Conservation (phyloP, 1,140 invertebrate genomes). For the Micrasema minimum region DNA sequence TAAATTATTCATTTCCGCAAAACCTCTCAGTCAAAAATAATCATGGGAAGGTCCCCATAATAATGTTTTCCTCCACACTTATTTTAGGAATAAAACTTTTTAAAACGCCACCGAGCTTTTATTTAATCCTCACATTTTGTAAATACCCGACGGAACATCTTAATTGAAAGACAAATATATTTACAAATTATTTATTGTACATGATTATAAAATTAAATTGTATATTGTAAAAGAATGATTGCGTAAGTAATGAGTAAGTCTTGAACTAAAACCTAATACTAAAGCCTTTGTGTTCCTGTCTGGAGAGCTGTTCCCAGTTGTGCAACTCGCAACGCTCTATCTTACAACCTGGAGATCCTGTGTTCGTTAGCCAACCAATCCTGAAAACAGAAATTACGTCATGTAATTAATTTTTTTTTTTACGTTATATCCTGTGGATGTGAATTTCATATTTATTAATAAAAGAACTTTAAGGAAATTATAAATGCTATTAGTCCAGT, state of each 20-base stretch:
- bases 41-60: slow-evolving; percentile 3
- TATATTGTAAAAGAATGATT: slow-evolving; percentile 29
- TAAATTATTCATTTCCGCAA: slow-evolving; percentile 17
- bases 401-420: not conserved
- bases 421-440: not conserved
- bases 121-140: slow-evolving; percentile 11
- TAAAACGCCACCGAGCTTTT: slow-evolving; percentile 42
- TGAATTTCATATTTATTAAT: not conserved
- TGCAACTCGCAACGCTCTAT: slow-evolving; percentile 84
- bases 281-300: slow-evolving; percentile 82
- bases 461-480: too few species aligned
- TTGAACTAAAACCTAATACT: slow-evolving; percentile 80
- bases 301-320: slow-evolving; percentile 83
- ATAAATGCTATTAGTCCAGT: too few species aligned
- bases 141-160: too few species aligned
- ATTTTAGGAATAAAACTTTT: slow-evolving; percentile 54
- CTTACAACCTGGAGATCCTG: slow-evolving; percentile 85
- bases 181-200: slow-evolving; percentile 30
- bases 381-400: slow-evolving; percentile 66
- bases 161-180: not conserved
- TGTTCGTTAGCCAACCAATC: slow-evolving; percentile 83
- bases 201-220: slow-evolving; percentile 25
- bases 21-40: slow-evolving; percentile 20
- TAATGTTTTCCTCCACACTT: slow-evolving; percentile 41
- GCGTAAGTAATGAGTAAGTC: slow-evolving; percentile 1